Conservation (phyloP, 2,888 invertebrate species). For the Limenitis camilla region DNA sequence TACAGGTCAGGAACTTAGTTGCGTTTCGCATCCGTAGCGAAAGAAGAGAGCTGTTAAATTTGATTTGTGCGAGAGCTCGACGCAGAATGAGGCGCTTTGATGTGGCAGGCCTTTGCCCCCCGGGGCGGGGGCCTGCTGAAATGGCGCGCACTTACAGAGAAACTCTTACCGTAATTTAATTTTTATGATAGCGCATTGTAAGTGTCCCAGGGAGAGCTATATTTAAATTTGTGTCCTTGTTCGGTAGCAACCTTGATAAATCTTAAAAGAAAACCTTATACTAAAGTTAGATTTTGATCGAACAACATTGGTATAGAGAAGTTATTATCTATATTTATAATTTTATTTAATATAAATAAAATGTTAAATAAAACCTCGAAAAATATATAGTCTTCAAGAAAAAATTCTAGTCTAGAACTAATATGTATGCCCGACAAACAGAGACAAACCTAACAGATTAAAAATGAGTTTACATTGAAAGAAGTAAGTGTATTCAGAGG, state of each 20-base stretch:
- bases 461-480: too few relatives aligned
- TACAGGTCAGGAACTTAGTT: slow-evolving; percentile 36
- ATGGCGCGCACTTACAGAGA: slow-evolving; percentile 67
- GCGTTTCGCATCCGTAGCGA: slow-evolving; percentile 45
- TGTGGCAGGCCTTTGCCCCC: slow-evolving; percentile 48
- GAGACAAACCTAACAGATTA: too few relatives aligned
- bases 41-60: slow-evolving; percentile 69
- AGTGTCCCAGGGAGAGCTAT: slow-evolving; percentile 57
- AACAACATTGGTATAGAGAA: too few relatives aligned
- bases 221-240: slow-evolving; percentile 32
- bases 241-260: slow-evolving; percentile 2
- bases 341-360: too few relatives aligned
- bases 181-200: slow-evolving; percentile 72
- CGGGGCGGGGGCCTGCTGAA: slow-evolving; percentile 45
- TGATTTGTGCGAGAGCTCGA: slow-evolving; percentile 59
- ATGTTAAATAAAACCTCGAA: too few relatives aligned
- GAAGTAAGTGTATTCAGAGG: too few relatives aligned
- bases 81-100: slow-evolving; percentile 61
- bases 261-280: neutral
- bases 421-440: too few relatives aligned
- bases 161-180: slow-evolving; percentile 71
- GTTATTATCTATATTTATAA: too few relatives aligned
- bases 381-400: too few relatives aligned
- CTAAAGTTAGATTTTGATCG: neutral
- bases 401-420: too few relatives aligned